Conservation (phyloP, 2,113 vertebrate genomes). For the Elephas maximus region DNA sequence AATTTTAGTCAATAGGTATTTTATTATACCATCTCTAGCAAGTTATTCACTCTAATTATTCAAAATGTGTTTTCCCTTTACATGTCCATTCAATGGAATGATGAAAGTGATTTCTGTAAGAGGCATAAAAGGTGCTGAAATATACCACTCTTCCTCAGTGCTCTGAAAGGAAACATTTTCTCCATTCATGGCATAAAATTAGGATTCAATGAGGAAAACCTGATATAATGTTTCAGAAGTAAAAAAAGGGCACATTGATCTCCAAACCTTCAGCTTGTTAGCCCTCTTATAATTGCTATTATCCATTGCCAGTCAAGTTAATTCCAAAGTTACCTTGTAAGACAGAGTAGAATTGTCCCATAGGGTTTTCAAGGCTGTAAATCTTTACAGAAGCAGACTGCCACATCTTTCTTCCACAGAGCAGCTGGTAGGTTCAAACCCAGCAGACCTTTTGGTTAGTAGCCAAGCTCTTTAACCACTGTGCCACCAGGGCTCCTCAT, state of each 20-base stretch:
- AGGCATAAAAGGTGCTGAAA: not conserved
- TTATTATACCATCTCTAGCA: not conserved
- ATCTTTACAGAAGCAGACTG: not conserved
- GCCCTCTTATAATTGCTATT: slow-evolving; percentile 63
- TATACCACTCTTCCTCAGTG: not conserved
- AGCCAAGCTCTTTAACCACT: not conserved
- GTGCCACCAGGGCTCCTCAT: not conserved
- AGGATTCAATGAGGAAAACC: slow-evolving; percentile 62
- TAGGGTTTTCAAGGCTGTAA: not conserved
- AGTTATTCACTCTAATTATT: slow-evolving; percentile 27
- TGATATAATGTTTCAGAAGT: not conserved
- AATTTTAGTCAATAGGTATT: slow-evolving; percentile 15
- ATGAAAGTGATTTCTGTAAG: slow-evolving; percentile 42
- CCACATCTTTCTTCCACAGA: not conserved
- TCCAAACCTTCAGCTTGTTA: slow-evolving; percentile 35
- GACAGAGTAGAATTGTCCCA: not conserved
- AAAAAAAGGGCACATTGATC: not conserved
- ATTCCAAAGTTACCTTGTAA: not conserved
- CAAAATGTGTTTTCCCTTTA: not conserved
- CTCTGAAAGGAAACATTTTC: slow-evolving; percentile 57
- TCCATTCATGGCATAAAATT: slow-evolving; percentile 17
- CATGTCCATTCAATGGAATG: not conserved
- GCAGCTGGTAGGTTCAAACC: not conserved
- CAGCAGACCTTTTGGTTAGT: not conserved
- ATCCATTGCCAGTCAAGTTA: not conserved